Conservation (phyloP, 2,113 vertebrate species). For the Chaetura pelagica region DNA sequence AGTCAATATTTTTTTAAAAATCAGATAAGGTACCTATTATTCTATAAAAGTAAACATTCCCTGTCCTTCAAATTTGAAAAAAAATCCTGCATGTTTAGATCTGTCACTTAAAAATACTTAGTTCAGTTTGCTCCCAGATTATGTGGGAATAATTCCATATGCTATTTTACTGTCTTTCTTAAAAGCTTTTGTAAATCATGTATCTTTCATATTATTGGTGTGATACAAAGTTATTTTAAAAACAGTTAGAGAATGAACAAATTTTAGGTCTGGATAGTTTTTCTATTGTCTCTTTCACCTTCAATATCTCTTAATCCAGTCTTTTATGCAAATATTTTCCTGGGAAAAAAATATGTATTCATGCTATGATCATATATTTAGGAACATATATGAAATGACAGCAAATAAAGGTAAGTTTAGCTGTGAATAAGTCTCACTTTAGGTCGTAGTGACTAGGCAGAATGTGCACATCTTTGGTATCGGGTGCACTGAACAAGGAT, state of each 20-base stretch:
- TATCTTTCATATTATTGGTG: background rate
- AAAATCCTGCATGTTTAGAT: background rate
- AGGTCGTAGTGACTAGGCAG: background rate
- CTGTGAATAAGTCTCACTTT: background rate
- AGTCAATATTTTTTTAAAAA: background rate
- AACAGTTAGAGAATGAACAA: background rate
- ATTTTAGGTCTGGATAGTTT: background rate
- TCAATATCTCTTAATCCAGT: background rate
- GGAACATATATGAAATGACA: background rate
- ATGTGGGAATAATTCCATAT: background rate
- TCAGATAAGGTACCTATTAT: background rate
- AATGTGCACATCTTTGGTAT: background rate
- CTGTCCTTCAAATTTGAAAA: background rate
- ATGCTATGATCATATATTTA: background rate
- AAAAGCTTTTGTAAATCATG: background rate
- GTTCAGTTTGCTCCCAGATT: background rate
- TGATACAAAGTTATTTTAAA: background rate
- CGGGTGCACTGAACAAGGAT: background rate
- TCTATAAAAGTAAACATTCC: background rate
- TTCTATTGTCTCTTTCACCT: background rate
- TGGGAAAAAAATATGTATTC: background rate
- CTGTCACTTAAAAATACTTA: background rate
- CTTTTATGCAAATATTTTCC: background rate
- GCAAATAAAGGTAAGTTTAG: background rate
- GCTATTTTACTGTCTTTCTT: background rate